Base-by-base conservation (phyloP, 1,140 invertebrate species). In the Caenorhabditis briggsae region DNA sequence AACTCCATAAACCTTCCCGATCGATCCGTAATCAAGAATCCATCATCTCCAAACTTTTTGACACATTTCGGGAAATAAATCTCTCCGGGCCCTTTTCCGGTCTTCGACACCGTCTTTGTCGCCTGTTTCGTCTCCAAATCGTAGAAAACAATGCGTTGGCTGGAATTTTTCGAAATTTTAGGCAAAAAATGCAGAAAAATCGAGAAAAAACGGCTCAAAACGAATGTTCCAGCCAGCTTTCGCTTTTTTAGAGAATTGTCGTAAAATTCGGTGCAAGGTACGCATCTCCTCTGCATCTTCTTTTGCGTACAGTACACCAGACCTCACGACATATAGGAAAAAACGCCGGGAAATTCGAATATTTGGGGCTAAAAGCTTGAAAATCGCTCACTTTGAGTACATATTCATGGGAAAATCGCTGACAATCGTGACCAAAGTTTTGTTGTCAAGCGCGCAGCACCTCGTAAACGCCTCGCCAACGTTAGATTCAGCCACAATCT, bases 21-120 rank as follows among this genome's bases (percentile, higher is more conserved):
- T 84, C 91, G 92, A 83, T 92, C 91, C 58, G 91, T 83, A 12
- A 92, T 70, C 6, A 92, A 46, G 7, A 92, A 50, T 23, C 83
- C 83, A 20, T 33, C 33, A 33, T 90, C 85, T 53, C 87, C 82
- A 56, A 87, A 92, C 85, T 61, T 87, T 50, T 82, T 84, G 46
- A 91, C 91, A 16, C 65, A 84, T 53, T 91, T 61, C 33, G 91
- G 91, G 56, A 92, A 92, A 82, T 64, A 92, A 25, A 92, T 87
- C 82, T 92, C 83, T 12, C 92, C 91, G 18, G 86, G 56, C 82
- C 89, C 89, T 86, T 90, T 91, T 23, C 91, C 91, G 0, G 59
- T 56, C 25, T 53, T 25, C 55, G 83, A 86, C 64, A 91, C 91
- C 8, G 82, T 82, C 23, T 83, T 83, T 41, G 48, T 58, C 5